Evolutionary conservation across 2,888 invertebrate genomes (phyloP).

Genomic region (Anodontia alba): DNA sequence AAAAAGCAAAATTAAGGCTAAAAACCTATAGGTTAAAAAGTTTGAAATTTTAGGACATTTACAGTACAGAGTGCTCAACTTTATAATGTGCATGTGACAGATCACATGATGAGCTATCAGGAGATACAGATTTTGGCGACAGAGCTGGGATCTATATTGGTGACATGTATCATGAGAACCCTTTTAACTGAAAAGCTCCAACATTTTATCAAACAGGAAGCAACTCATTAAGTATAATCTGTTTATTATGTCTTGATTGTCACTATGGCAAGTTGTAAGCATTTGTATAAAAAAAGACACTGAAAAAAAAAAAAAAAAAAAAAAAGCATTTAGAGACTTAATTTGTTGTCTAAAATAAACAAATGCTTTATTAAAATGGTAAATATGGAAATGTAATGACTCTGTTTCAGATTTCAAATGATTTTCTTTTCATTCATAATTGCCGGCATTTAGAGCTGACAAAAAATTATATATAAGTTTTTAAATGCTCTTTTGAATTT

Average conservation of each 20-base stretch:
- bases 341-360: not conserved
- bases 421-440: conserved; percentile 12
- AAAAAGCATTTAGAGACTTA: not conserved
- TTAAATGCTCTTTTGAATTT: not conserved
- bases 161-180: too few species aligned
- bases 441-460: conserved; percentile 9
- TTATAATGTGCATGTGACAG: too few species aligned
- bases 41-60: too few species aligned
- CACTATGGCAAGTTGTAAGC: not conserved
- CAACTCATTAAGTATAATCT: not conserved
- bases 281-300: too few species aligned
- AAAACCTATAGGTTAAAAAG: too few species aligned
- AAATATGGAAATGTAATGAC: not conserved
- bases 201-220: not conserved
- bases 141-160: too few species aligned
- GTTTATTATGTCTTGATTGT: not conserved
- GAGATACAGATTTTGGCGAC: too few species aligned
- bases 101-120: too few species aligned
- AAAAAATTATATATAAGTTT: conserved; percentile 3
- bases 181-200: too few species aligned
- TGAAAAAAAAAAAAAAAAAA: not conserved
- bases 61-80: too few species aligned
- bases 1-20: too few species aligned
- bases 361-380: not conserved
- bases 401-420: not conserved